Evolutionary conservation across 2,888 invertebrate genomes (phyloP).

Genomic region (Eristalis tenax): DNA sequence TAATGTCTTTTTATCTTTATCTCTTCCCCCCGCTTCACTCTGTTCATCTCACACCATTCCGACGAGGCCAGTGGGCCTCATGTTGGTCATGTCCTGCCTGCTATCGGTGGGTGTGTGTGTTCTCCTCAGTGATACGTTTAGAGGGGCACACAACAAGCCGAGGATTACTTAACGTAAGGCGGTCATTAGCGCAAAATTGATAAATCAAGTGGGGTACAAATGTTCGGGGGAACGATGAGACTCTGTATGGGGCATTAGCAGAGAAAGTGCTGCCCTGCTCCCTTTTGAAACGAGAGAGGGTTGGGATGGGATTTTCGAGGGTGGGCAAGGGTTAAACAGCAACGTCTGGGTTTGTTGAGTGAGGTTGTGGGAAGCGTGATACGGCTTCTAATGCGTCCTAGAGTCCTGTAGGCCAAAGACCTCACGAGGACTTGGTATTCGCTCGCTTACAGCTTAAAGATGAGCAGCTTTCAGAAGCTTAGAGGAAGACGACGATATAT

Average conservation of each 20-base stretch:
- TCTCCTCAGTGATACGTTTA: not conserved
- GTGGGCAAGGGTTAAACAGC: too few species aligned
- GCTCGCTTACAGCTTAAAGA: too few species aligned
- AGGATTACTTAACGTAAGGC: constrained; percentile 26
- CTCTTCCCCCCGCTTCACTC: not conserved
- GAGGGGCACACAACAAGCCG: not conserved
- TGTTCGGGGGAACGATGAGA: not conserved
- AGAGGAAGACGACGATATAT: too few species aligned
- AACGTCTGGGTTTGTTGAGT: too few species aligned
- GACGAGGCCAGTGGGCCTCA: not conserved
- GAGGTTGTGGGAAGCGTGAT: too few species aligned
- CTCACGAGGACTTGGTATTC: too few species aligned
- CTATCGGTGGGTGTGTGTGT: not conserved
- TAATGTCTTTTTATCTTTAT: constrained; percentile 65
- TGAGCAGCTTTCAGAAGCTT: too few species aligned
- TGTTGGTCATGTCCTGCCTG: not conserved
- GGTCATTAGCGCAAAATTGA: constrained; percentile 55
- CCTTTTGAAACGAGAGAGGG: not conserved
- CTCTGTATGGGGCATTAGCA: not conserved
- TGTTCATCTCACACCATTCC: too few species aligned
- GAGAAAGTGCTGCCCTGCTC: not conserved
- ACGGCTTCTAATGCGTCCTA: too few species aligned
- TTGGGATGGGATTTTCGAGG: too few species aligned
- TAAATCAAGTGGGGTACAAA: constrained; percentile 16
- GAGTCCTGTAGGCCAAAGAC: too few species aligned